phyloP scores from a whole-genome alignment of 2,797 vertebrate species.

The Pseudochirops cupreus region DNA sequence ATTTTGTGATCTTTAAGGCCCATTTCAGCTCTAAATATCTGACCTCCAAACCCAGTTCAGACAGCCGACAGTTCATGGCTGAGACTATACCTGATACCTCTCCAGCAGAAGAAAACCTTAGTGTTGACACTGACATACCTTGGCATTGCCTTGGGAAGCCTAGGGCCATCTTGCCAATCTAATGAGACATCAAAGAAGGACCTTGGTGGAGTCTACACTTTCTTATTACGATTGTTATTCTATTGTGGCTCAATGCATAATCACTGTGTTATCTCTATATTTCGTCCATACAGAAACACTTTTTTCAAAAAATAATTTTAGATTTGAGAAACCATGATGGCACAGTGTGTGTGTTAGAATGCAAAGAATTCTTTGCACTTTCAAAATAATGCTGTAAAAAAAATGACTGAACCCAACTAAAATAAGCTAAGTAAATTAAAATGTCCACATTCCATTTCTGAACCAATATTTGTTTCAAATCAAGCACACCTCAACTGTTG shows the following conservation, averaged over 20 bases:
- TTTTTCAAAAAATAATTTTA: not conserved
- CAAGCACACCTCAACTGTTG: not conserved
- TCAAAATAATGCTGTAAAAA: not conserved
- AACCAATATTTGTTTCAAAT: not conserved
- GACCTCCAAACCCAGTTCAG: not conserved
- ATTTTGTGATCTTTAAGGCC: not conserved
- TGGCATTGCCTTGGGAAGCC: not conserved
- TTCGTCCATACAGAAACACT: not conserved
- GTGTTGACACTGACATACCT: not conserved
- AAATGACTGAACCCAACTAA: not conserved
- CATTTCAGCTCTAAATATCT: not conserved
- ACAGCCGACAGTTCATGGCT: not conserved
- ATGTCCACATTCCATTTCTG: not conserved
- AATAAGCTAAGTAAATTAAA: not conserved
- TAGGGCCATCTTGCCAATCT: not conserved
- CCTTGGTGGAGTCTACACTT: not conserved
- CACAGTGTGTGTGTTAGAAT: not conserved
- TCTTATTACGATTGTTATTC: not conserved
- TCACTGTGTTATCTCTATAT: not conserved
- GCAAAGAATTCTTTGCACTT: not conserved
- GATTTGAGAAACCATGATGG: not conserved
- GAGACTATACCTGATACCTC: not conserved
- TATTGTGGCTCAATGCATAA: not conserved
- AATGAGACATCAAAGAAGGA: not conserved
- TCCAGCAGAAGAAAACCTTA: not conserved